Base-by-base conservation (phyloP, 2,113 vertebrate genomes). In the Notothenia coriiceps region DNA sequence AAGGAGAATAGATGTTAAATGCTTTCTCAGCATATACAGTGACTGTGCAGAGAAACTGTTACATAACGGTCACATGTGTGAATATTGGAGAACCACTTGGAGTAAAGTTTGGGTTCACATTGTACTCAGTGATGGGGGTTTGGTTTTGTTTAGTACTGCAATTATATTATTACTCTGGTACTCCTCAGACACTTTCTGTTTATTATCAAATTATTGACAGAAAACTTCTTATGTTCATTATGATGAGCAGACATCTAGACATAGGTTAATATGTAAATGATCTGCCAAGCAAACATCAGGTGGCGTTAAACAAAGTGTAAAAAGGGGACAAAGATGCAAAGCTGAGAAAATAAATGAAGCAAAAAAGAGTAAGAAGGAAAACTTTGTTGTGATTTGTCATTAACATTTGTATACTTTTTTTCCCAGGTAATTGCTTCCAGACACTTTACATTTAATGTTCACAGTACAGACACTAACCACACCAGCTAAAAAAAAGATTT, bases 11-110 rank as follows among this genome's bases (percentile, higher is more conserved):
- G 61, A 40, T 33, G 18, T 22, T 33, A 0, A 13, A 14, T 17
- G 22, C 14, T 83, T 81, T 86, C 78, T 86, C 83, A 84, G 78
- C 54, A 69, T 79, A 85, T 86, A 88, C 50, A 79, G 50, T 88
- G 71, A 82, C 80, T 33, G 43, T 12, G 59, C 9, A 70, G 52
- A 75, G 13, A 12, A 54, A 29, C 25, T 15, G 44, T 69, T 63
- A 17, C 20, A 44, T 62, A 80, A 40, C 35, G 7, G 6, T 40
- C 35, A 40, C 6, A 40, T 40, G 35, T 40, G 35, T 40, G 35
- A 40, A 40, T 40, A 40, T 6, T 40, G 35, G 35, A 40, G 7
- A 40, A 40, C 35, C 35, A 40, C 7, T 40, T 61, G 56, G 17
- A 46, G 29, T 29, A 29, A 29, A 29, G 29, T 29, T 3, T 29